Percentiles rank a stretch among this genome's conserved stretches.
Conservation (phyloP, 2,797 vertebrate species). For the Eptatretus atami region DNA sequence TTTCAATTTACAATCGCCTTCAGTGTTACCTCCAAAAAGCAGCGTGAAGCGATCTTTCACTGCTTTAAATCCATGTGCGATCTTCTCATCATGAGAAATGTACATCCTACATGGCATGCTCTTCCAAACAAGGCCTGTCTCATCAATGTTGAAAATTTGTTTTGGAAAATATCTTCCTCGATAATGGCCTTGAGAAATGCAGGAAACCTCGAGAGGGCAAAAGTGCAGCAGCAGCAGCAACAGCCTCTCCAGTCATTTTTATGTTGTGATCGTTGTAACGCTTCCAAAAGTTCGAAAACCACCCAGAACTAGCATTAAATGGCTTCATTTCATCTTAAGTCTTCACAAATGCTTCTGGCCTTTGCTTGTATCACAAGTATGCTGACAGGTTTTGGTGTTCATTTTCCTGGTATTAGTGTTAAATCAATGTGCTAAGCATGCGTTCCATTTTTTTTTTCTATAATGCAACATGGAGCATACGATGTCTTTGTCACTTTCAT, state of each 20-base stretch:
- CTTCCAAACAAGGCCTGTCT: slow-evolving; percentile 4
- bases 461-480: not conserved
- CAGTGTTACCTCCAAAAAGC: too few species aligned
- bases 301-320: not conserved
- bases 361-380: slow-evolving; percentile 7
- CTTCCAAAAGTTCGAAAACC: too few species aligned
- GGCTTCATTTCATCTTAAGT: not conserved
- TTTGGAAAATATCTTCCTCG: slow-evolving; percentile 2
- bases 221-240: not conserved
- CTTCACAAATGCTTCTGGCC: slow-evolving; percentile 2
- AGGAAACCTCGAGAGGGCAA: not conserved
- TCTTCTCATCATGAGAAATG: too few species aligned
- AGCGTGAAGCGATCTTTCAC: too few species aligned
- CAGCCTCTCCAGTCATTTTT: slow-evolving; percentile 1
- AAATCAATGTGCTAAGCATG: slow-evolving; percentile 6
- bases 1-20: slow-evolving; percentile 6
- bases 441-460: slow-evolving; percentile 7
- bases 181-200: not conserved
- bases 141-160: not conserved
- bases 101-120: not conserved
- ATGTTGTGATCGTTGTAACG: slow-evolving; percentile 2
- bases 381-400: not conserved
- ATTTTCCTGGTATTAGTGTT: slow-evolving; percentile 6
- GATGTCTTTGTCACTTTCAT: not conserved
- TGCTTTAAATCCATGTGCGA: too few species aligned